phyloP scores from a whole-genome alignment of 1,140 invertebrate species.

The Agraylea sexmaculata region DNA sequence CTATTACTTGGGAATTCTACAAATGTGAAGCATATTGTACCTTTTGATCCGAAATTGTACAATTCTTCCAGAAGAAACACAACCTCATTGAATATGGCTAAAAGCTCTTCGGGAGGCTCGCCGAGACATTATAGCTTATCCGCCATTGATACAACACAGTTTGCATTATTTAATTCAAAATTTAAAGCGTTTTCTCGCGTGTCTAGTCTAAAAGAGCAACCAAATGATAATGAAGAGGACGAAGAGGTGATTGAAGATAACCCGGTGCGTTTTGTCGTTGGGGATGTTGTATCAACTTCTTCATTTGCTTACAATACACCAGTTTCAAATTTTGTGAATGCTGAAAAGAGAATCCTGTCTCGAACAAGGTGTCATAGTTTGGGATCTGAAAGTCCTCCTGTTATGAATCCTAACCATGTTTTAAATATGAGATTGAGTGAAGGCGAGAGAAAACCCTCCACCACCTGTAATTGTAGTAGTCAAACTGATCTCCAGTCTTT shows the following conservation, averaged over 20 bases:
- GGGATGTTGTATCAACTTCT: constrained; percentile 46
- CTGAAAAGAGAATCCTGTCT: constrained; percentile 20
- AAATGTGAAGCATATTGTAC: constrained; percentile 61
- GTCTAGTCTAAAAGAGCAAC: constrained; percentile 32
- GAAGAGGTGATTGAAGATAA: constrained; percentile 29
- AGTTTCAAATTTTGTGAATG: constrained; percentile 23
- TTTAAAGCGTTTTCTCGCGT: constrained; percentile 35
- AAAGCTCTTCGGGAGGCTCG: constrained; percentile 36
- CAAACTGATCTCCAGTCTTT: constrained; percentile 54
- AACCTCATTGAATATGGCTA: constrained; percentile 27
- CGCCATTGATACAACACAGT: constrained; percentile 44
- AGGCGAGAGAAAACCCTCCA: constrained; percentile 28
- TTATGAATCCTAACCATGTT: no score
- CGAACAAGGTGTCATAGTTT: constrained; percentile 47
- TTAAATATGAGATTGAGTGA: no score
- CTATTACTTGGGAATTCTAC: constrained; percentile 56
- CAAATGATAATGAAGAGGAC: constrained; percentile 15
- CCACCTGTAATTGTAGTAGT: constrained; percentile 57
- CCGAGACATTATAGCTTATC: constrained; percentile 48
- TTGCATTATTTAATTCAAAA: constrained; percentile 35
- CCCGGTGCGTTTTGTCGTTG: constrained; percentile 54
- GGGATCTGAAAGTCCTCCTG: constrained; percentile 42
- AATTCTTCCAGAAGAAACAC: constrained; percentile 34
- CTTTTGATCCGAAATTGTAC: constrained; percentile 51
- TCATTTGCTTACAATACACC: constrained; percentile 25